Evolutionary conservation across 1,140 invertebrate genomes (phyloP).

Genomic region (Sminthurides bifidus): DNA sequence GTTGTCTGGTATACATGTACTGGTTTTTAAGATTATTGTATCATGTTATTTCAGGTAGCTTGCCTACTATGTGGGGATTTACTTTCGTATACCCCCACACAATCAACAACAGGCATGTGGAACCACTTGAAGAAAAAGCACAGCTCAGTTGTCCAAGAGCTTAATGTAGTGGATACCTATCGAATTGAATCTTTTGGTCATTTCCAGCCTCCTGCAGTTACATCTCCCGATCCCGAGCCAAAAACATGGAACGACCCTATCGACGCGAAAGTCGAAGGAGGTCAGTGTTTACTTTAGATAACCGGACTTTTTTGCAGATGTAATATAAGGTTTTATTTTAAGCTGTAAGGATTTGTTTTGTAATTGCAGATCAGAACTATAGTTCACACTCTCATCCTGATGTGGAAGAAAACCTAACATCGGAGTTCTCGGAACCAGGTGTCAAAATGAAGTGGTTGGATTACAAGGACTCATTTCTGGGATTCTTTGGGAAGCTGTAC

Average conservation of each 20-base stretch:
- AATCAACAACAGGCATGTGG: conserved; percentile 24
- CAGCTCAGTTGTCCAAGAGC: conserved; percentile 1
- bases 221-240: too few species aligned
- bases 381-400: too few species aligned
- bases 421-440: too few species aligned
- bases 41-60: conserved; percentile 7
- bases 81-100: conserved; percentile 24
- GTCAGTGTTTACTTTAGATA: neutral
- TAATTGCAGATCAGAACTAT: too few species aligned
- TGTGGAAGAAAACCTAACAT: too few species aligned
- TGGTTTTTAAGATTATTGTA: neutral
- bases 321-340: too few species aligned
- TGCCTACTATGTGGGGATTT: conserved; percentile 19
- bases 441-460: conserved; percentile 27
- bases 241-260: neutral
- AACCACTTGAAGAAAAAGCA: conserved; percentile 26
- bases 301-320: neutral
- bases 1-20: too few species aligned
- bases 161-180: neutral
- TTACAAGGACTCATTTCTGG: conserved; percentile 22
- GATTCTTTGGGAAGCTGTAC: conserved; percentile 13
- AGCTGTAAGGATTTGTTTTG: too few species aligned
- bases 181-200: too few species aligned
- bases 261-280: neutral
- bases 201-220: too few species aligned